Conservation (phyloP, 2,888 invertebrate genomes). For the Hypomecis atomaria region DNA sequence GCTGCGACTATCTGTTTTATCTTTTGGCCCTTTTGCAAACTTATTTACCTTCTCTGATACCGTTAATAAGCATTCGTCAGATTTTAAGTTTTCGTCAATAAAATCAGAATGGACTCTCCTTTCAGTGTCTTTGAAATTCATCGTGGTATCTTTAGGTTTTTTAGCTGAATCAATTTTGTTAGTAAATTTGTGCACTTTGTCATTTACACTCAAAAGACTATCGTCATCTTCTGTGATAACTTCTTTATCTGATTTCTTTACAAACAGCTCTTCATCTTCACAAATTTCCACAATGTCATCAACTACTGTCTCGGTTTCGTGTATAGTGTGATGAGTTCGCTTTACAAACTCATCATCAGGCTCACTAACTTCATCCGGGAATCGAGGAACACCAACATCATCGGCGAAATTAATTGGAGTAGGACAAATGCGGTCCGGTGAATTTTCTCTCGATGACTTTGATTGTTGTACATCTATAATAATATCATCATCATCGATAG, state of each 20-base stretch:
- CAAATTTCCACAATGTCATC: constrained; percentile 84
- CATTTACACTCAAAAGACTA: constrained; percentile 82
- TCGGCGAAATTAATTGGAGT: constrained; percentile 86
- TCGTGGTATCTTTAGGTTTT: constrained; percentile 61
- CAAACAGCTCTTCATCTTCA: constrained; percentile 80
- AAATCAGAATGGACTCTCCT: constrained; percentile 78
- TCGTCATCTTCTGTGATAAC: constrained; percentile 76
- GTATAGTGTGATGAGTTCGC: constrained; percentile 72
- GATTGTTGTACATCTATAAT: constrained; percentile 89
- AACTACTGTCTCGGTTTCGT: constrained; percentile 86
- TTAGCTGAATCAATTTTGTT: constrained; percentile 67
- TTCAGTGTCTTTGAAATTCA: constrained; percentile 66
- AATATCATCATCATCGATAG: constrained; percentile 84
- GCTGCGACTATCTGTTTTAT: constrained; percentile 69
- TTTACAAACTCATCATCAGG: constrained; percentile 87
- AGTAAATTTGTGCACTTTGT: constrained; percentile 82
- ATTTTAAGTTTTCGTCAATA: constrained; percentile 76
- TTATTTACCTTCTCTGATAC: constrained; percentile 89
- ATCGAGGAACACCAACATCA: constrained; percentile 86
- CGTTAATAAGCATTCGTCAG: constrained; percentile 87
- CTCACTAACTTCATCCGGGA: constrained; percentile 90
- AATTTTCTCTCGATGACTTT: constrained; percentile 90
- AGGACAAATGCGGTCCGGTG: constrained; percentile 89
- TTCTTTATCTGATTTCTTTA: constrained; percentile 64
- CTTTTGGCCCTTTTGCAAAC: constrained; percentile 81